Percentiles rank a stretch among this genome's conserved stretches.
Conservation (phyloP, 2,888 invertebrate genomes). For the Vandiemenella viatica region DNA sequence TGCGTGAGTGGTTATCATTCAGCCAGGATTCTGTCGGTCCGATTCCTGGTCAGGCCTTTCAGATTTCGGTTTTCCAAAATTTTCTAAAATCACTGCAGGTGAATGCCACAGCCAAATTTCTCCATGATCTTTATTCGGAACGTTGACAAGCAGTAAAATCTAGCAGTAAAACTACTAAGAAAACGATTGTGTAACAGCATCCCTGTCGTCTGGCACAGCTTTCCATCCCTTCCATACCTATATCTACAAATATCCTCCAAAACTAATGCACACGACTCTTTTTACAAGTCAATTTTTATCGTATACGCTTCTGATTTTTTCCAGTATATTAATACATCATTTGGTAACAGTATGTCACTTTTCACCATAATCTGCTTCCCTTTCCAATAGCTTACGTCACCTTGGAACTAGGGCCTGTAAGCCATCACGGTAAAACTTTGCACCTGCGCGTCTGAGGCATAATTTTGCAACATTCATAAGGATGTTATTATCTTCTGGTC, state of each 20-base stretch:
- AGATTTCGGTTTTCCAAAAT: too few species aligned
- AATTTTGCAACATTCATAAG: background rate
- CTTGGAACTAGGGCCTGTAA: background rate
- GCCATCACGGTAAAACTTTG: background rate
- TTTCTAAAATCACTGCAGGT: too few species aligned
- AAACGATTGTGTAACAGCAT: too few species aligned
- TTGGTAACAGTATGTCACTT: background rate
- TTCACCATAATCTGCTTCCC: background rate
- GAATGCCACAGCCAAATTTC: too few species aligned
- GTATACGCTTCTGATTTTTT: background rate
- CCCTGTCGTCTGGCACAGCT: too few species aligned
- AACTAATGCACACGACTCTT: background rate
- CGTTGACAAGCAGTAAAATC: too few species aligned
- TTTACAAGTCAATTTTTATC: background rate
- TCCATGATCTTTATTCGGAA: too few species aligned
- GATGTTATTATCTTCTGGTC: background rate
- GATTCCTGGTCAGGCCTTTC: too few species aligned
- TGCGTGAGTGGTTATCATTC: too few species aligned
- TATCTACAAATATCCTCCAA: background rate
- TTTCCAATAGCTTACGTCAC: background rate
- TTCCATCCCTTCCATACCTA: too few species aligned
- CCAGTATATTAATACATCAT: background rate
- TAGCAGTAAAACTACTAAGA: too few species aligned
- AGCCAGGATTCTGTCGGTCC: too few species aligned
- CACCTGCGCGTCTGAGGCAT: background rate